Percentiles rank a stretch among this genome's conserved stretches.
These are phyloP conservation scores for Eupleurogrammus muticus DNA, from an alignment of 2,797 vertebrate species.

Conservation along the genomic window DNA sequence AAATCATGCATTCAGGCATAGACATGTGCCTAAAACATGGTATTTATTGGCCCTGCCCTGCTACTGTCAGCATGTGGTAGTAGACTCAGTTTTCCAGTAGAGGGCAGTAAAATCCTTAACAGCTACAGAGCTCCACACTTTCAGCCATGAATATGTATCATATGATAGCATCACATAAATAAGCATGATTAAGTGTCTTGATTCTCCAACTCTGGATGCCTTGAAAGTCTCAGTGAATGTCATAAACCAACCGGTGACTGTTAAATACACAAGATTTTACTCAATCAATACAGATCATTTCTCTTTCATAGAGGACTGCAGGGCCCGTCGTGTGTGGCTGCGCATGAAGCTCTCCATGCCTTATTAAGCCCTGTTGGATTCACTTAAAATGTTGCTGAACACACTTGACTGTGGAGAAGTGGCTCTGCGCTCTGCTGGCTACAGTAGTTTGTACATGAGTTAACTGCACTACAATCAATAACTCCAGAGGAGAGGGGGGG, in stretches of 20 bases:
- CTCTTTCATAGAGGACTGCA: constrained; percentile 13
- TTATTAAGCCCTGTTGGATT: constrained; percentile 53
- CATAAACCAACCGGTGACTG: constrained; percentile 8
- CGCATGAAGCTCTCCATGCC: constrained; percentile 34
- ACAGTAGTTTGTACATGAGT: constrained; percentile 26
- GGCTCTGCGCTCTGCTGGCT: constrained; percentile 43
- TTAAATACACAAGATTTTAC: constrained; percentile 26
- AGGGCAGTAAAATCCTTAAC: constrained; percentile 48
- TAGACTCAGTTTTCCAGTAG: constrained; percentile 52
- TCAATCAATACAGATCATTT: constrained; percentile 40
- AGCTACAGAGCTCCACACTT: neutral
- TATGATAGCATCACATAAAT: constrained; percentile 12
- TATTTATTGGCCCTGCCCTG: too few relatives aligned
- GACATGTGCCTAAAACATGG: too few relatives aligned
- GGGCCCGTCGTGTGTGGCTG: constrained; percentile 32
- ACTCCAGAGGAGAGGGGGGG: constrained; percentile 28
- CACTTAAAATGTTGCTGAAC: constrained; percentile 56
- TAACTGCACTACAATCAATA: constrained; percentile 70
- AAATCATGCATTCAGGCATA: too few relatives aligned
- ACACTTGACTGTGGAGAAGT: constrained; percentile 45
- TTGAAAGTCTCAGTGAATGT: neutral
- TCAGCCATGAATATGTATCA: constrained; percentile 3
- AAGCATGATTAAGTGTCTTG: neutral
- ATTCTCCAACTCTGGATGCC: constrained; percentile 9
- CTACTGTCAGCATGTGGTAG: neutral